Evolutionary conservation across 1,140 invertebrate genomes (phyloP).

Genomic region (Drosophila teissieri): DNA sequence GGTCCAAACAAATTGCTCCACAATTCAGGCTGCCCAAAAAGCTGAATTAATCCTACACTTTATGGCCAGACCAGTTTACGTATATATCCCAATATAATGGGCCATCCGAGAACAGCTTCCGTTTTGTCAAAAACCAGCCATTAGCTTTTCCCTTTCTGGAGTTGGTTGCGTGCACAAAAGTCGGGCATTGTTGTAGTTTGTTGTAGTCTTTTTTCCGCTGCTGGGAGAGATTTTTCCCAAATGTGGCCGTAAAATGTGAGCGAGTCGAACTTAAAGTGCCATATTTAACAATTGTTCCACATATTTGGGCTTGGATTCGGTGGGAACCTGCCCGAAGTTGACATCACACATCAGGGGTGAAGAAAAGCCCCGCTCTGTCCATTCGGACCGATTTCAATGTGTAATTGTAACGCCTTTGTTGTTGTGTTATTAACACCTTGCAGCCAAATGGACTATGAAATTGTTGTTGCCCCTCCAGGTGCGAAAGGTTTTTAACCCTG

Average conservation of each 20-base stretch:
- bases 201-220: constrained; percentile 7
- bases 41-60: constrained; percentile 64
- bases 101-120: constrained; percentile 67
- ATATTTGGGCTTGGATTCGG: constrained; percentile 34
- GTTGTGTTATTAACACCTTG: constrained; percentile 76
- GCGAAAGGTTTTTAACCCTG: constrained; percentile 73
- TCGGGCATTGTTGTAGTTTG: constrained; percentile 52
- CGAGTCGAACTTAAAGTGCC: constrained; percentile 58
- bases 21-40: constrained; percentile 35
- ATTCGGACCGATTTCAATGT: constrained; percentile 77
- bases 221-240: constrained; percentile 38
- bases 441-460: constrained; percentile 79
- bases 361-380: constrained; percentile 39
- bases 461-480: constrained; percentile 16
- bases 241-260: constrained; percentile 63
- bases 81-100: neutral
- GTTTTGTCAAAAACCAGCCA: constrained; percentile 41
- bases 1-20: constrained; percentile 68
- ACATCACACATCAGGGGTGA: constrained; percentile 64
- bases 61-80: constrained; percentile 58
- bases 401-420: constrained; percentile 82
- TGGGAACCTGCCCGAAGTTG: constrained; percentile 71
- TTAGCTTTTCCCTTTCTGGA: constrained; percentile 61
- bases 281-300: constrained; percentile 75
- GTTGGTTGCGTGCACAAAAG: constrained; percentile 50